A percentile compares a stretch with the other conserved stretches of the same genome.
phyloP scores from a whole-genome alignment of 2,888 invertebrate genomes.

The Nemotelus pantherinus region DNA sequence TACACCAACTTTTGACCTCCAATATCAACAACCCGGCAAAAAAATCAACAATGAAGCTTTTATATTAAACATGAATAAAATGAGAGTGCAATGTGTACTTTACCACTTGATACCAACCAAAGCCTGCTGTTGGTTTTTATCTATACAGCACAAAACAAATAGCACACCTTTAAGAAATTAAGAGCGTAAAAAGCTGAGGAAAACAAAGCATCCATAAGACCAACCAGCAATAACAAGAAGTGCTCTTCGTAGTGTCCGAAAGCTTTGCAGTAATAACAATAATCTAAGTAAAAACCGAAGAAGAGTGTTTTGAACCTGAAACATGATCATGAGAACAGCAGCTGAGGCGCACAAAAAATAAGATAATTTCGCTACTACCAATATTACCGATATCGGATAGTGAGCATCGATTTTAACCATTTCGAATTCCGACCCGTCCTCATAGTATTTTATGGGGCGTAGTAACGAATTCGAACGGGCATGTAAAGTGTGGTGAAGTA shows the following conservation, averaged over 20 bases:
- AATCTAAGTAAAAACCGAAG: too few relatives aligned
- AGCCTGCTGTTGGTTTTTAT: constrained; percentile 20
- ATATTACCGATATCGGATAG: constrained; percentile 17
- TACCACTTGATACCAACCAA: constrained; percentile 16
- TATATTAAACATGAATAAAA: constrained; percentile 5
- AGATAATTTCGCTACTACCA: constrained; percentile 27
- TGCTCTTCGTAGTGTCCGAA: too few relatives aligned
- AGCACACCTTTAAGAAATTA: constrained; percentile 16
- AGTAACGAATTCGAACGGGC: background rate
- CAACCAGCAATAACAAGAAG: too few relatives aligned
- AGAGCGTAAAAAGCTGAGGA: constrained; percentile 18
- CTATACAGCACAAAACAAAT: constrained; percentile 2
- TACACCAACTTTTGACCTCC: constrained; percentile 21
- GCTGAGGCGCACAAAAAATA: background rate
- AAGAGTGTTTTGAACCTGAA: background rate
- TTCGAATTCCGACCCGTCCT: constrained; percentile 34
- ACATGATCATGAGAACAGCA: background rate
- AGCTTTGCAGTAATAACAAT: too few relatives aligned
- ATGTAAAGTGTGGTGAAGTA: constrained; percentile 19
- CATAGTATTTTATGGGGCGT: constrained; percentile 23
- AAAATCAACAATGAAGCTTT: background rate
- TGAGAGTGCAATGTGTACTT: constrained; percentile 4
- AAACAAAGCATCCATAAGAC: background rate
- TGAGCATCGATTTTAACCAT: constrained; percentile 29
- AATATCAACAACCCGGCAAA: background rate